Base-by-base conservation (phyloP, 1,140 invertebrate species). In the Dendroctonus valens region DNA sequence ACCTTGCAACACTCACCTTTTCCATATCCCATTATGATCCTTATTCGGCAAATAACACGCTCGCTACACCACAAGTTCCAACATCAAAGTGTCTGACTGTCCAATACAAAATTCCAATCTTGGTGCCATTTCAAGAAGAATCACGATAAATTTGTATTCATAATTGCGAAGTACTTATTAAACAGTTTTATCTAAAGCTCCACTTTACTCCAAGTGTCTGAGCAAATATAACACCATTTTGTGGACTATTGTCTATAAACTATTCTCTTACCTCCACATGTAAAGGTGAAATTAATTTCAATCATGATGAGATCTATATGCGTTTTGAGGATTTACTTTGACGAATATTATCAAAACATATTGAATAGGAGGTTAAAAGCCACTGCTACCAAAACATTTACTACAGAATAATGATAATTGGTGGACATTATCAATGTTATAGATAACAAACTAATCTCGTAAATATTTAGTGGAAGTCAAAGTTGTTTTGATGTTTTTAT, bases 161-260 rank as follows among this genome's bases (percentile, higher is more conserved):
- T 11, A 55, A n/a, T 55, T 55, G 4, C 38, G 8, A 55, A 55
- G 53, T 55, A 39, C 39, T 55, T n/a, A 55, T 55, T 55, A 41
- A 55, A 55, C 53, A 55, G 7, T 39, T 55, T 55, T 55, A 55
- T 55, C 53, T 55, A n/a, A 46, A 55, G 37, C 11, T 55, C 8
- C 8, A 46, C n/a, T 41, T 7, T 55, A 39, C 41, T 55, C 38
- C 8, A 55, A 55, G 9, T 41, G 11, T 55, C 8, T 9, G 26
- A 6, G 39, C 53, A 55, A 55, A 55, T 41, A 55, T 55, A 12
- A 14, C n/a, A 9, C 8, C 0, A 15, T n/a, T 52, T 14, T 52
- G 14, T 52, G n/a, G 26, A 26, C 38, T 52, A n/a, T 52, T 14
- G 0, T 14, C 7, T 15, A 5, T 15, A 15, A 5, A 52, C 9